Conservation (phyloP, 2,113 vertebrate species). For the Nothoprocta pentlandii region DNA sequence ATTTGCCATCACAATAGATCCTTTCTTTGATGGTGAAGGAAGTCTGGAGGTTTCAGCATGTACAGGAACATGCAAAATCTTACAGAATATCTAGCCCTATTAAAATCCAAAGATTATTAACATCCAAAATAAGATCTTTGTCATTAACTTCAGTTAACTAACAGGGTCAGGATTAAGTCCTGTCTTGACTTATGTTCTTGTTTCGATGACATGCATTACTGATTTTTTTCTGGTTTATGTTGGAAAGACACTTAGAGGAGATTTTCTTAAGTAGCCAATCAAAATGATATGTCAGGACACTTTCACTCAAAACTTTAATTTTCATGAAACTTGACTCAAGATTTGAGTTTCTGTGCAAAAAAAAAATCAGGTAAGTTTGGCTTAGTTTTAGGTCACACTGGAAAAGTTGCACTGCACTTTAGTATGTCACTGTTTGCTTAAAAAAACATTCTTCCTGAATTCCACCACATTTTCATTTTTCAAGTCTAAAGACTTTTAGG, state of each 20-base stretch:
- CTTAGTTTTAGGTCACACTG: slow-evolving; percentile 22
- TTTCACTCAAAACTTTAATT: not conserved
- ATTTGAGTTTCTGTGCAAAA: slow-evolving; percentile 26
- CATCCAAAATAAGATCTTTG: not conserved
- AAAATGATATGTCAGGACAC: not conserved
- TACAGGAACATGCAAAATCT: not conserved
- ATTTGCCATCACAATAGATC: not conserved
- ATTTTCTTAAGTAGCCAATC: not conserved
- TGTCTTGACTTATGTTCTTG: not conserved
- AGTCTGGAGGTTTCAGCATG: not conserved
- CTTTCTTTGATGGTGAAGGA: not conserved
- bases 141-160: not conserved
- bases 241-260: not conserved
- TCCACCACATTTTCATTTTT: slow-evolving; percentile 1
- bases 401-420: slow-evolving; percentile 24
- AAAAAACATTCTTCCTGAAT: slow-evolving; percentile 68
- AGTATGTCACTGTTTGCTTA: slow-evolving; percentile 56
- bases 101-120: not conserved
- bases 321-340: not conserved
- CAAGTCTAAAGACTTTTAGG: slow-evolving; percentile 60
- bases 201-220: not conserved
- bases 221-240: not conserved
- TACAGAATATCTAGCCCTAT: not conserved
- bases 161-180: not conserved
- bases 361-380: not conserved